A percentile compares a stretch with the other conserved stretches of the same genome.
phyloP scores from a whole-genome alignment of 2,797 vertebrate genomes.

The Tragopan temminckii region DNA sequence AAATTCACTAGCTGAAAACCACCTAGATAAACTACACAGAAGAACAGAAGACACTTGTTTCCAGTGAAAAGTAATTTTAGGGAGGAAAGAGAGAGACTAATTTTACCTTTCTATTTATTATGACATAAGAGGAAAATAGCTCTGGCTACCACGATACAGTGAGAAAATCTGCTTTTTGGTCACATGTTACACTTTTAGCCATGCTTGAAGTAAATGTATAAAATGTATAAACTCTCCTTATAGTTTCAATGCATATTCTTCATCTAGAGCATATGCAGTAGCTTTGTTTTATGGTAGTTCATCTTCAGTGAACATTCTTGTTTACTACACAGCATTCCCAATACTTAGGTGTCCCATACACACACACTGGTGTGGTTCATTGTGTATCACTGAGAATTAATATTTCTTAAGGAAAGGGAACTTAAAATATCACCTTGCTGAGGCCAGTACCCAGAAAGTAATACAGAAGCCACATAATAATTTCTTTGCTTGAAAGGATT shows the following conservation, averaged over 20 bases:
- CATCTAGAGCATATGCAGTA: not conserved
- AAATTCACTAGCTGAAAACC: not conserved
- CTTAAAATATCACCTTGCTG: not conserved
- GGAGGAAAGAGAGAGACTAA: not conserved
- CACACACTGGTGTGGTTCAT: not conserved
- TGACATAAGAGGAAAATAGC: not conserved
- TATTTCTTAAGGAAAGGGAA: not conserved
- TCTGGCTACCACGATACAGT: not conserved
- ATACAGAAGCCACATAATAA: rapidly evolving
- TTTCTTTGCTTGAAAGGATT: not conserved
- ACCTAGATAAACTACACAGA: no score
- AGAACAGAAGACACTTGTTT: not conserved
- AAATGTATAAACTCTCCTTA: not conserved
- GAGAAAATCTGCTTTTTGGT: not conserved
- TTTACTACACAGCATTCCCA: not conserved
- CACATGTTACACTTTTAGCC: not conserved
- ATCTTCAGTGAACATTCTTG: not conserved
- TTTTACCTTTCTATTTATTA: not conserved
- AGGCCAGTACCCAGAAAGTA: not conserved
- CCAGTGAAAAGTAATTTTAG: not conserved
- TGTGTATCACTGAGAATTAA: not conserved
- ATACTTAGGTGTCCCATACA: not conserved
- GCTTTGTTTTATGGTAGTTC: not conserved
- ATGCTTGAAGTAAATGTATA: not conserved
- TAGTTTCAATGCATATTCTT: not conserved